phyloP scores from a whole-genome alignment of 2,888 invertebrate species.

The Pandemis cinnamomeana region DNA sequence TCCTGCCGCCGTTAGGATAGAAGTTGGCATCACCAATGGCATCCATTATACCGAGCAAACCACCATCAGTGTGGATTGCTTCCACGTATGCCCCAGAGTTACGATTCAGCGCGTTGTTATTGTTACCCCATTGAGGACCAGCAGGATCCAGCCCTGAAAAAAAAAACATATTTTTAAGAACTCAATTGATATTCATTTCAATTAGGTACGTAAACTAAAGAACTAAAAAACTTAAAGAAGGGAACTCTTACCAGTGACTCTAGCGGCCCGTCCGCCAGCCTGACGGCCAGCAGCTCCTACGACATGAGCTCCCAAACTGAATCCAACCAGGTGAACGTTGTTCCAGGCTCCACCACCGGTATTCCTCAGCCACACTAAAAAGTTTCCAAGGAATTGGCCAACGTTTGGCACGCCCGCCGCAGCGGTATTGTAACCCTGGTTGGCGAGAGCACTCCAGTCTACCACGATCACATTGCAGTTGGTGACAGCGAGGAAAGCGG shows the following conservation, averaged over 20 bases:
- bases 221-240: too few species aligned
- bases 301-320: constrained; percentile 75
- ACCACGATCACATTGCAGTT: constrained; percentile 70
- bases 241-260: constrained; percentile 66
- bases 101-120: constrained; percentile 40
- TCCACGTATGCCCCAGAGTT: constrained; percentile 47
- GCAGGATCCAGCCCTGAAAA: constrained; percentile 49
- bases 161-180: not conserved
- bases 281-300: constrained; percentile 68
- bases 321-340: constrained; percentile 70
- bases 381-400: constrained; percentile 64
- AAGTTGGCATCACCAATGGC: constrained; percentile 47
- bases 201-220: too few species aligned
- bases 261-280: constrained; percentile 53
- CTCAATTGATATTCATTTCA: too few species aligned
- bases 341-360: constrained; percentile 67
- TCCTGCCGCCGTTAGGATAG: constrained; percentile 49
- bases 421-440: constrained; percentile 52
- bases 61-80: constrained; percentile 48
- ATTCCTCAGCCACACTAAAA: constrained; percentile 64
- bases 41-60: constrained; percentile 46
- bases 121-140: constrained; percentile 46
- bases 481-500: constrained; percentile 60
- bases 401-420: constrained; percentile 59
- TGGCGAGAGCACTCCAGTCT: constrained; percentile 65